These are phyloP conservation scores for Berghia stephanieae DNA, from an alignment of 1,140 invertebrate species.

Conservation along the genomic window DNA sequence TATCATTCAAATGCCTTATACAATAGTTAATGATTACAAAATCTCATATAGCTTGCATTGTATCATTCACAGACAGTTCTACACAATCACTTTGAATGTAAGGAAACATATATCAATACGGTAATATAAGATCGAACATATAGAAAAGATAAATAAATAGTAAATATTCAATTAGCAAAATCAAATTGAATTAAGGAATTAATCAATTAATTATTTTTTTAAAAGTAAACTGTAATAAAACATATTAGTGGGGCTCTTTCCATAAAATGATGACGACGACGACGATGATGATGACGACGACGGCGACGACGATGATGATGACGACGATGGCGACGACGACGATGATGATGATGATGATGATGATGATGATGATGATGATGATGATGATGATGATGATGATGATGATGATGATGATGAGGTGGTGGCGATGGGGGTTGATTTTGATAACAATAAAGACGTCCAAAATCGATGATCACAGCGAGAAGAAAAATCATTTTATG, in stretches of 20 bases:
- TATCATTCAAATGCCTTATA: too few species aligned
- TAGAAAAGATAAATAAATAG: too few species aligned
- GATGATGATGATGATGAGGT: conserved; percentile 14
- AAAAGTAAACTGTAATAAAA: not conserved
- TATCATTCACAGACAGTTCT: too few species aligned
- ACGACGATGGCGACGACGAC: conserved; percentile 23
- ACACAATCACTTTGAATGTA: too few species aligned
- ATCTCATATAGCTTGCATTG: too few species aligned
- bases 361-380: conserved; percentile 23
- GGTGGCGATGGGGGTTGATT: conserved; percentile 6
- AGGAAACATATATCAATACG: too few species aligned
- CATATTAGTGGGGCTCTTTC: not conserved
- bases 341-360: conserved; percentile 3
- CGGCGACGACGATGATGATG: conserved; percentile 26
- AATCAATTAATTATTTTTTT: not conserved
- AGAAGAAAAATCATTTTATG: too few species aligned
- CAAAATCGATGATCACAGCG: too few species aligned
- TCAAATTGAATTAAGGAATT: not conserved
- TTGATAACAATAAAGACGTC: not conserved
- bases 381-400: conserved; percentile 22
- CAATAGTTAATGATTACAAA: too few species aligned
- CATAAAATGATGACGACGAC: not conserved
- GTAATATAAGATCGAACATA: too few species aligned
- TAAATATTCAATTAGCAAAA: too few species aligned
- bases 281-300: conserved; percentile 3